Percentiles rank a stretch among this genome's conserved stretches.
Evolutionary conservation across 2,113 vertebrate genomes (phyloP).

Genomic region (Nematolebias whitei): DNA sequence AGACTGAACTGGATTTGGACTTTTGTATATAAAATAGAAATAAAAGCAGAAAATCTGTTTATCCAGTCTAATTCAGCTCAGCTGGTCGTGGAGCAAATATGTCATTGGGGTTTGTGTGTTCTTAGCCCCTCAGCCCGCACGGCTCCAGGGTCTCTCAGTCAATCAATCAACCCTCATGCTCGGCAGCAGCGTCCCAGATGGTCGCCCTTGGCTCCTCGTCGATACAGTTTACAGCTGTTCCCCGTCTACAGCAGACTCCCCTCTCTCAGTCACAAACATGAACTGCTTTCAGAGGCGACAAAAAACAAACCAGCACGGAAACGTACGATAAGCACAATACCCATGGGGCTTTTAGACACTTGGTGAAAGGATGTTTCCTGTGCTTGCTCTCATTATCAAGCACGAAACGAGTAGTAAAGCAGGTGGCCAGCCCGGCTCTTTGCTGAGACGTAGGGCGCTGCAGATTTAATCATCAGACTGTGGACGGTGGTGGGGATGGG

Average conservation of each 20-base stretch:
- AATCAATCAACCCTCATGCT: slow-evolving; percentile 62
- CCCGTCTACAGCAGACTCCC: slow-evolving; percentile 31
- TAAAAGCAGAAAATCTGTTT: slow-evolving; percentile 18
- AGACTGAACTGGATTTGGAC: slow-evolving; percentile 16
- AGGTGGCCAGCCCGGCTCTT: slow-evolving; percentile 52
- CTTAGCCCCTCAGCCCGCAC: slow-evolving; percentile 36
- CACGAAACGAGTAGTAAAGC: slow-evolving; percentile 51
- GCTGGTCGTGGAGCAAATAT: slow-evolving; percentile 44
- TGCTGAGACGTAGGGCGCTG: slow-evolving; percentile 25
- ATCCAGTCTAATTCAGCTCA: slow-evolving; percentile 29
- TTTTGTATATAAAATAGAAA: slow-evolving; percentile 11
- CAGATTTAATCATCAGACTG: slow-evolving; percentile 59
- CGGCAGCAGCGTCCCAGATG: slow-evolving; percentile 43
- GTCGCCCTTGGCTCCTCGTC: slow-evolving; percentile 54
- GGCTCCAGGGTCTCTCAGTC: slow-evolving; percentile 50
- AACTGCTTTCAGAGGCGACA: slow-evolving; percentile 46
- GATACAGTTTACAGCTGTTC: slow-evolving; percentile 67
- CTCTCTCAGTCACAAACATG: slow-evolving; percentile 35
- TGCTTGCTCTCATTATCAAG: slow-evolving; percentile 57
- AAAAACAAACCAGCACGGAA: slow-evolving; percentile 65
- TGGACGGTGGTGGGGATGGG: slow-evolving; percentile 20
- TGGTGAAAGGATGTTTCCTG: slow-evolving; percentile 47
- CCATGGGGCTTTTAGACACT: slow-evolving; percentile 35
- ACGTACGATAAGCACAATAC: slow-evolving; percentile 48
- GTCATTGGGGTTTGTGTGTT: slow-evolving; percentile 48